Conservation (phyloP, 2,113 vertebrate species). For the Kryptolebias marmoratus region DNA sequence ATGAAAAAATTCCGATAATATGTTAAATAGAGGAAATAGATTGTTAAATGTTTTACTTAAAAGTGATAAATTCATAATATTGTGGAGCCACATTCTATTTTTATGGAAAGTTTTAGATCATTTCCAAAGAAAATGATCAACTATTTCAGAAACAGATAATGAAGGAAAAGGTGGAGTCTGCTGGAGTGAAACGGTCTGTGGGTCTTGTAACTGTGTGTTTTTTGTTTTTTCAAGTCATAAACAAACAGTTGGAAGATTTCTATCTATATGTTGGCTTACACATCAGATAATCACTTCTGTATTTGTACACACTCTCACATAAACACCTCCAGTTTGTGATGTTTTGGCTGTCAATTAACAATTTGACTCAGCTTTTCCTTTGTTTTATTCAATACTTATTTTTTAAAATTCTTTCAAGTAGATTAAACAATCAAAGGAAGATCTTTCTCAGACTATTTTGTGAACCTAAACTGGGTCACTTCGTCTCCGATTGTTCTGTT, state of each 20-base stretch:
- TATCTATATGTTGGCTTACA: too few relatives aligned
- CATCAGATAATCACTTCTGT: background rate
- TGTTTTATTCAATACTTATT: constrained; percentile 52
- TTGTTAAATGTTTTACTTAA: too few relatives aligned
- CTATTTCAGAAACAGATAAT: constrained; percentile 7
- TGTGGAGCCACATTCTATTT: too few relatives aligned
- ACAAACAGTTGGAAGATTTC: background rate
- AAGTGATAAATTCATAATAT: too few relatives aligned
- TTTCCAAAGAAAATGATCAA: constrained; percentile 3
- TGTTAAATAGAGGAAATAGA: too few relatives aligned
- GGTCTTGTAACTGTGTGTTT: background rate
- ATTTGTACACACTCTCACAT: background rate
- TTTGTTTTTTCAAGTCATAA: background rate
- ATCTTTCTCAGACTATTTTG: constrained; percentile 24
- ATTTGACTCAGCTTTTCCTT: constrained; percentile 45
- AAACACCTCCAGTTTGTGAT: constrained; percentile 14
- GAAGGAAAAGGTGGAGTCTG: constrained; percentile 34
- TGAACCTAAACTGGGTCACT: constrained; percentile 15
- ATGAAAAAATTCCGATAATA: too few relatives aligned
- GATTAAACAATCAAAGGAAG: constrained; percentile 29
- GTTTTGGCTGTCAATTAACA: constrained; percentile 39
- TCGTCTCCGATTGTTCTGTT: constrained; percentile 1
- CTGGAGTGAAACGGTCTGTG: background rate
- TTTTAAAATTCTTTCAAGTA: constrained; percentile 36
- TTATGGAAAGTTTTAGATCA: background rate